phyloP scores from a whole-genome alignment of 2,113 vertebrate genomes.

The Pipra filicauda region DNA sequence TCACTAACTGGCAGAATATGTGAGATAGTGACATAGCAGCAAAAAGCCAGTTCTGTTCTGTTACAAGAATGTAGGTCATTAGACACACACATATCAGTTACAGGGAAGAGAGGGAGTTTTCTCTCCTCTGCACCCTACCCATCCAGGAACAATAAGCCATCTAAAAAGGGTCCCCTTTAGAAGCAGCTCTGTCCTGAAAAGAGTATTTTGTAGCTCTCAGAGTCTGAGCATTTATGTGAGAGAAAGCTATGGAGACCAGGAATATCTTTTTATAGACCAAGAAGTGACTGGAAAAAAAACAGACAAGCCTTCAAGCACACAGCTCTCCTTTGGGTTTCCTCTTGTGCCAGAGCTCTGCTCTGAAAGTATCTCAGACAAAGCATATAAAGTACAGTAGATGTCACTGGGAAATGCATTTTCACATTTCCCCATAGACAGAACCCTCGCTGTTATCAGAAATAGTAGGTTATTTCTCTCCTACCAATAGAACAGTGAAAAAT shows the following conservation, averaged over 20 bases:
- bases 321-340: constrained; percentile 9
- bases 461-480: not conserved
- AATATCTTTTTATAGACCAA: not conserved
- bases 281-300: not conserved
- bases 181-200: not conserved
- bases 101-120: not conserved
- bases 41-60: not conserved
- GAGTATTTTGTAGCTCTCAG: not conserved
- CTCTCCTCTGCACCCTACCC: not conserved
- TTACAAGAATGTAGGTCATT: not conserved
- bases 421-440: not conserved
- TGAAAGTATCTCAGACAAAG: not conserved
- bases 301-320: not conserved
- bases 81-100: not conserved
- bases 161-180: not conserved
- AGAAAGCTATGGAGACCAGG: not conserved
- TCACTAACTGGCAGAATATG: constrained; percentile 1
- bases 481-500: not conserved
- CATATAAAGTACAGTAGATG: not conserved
- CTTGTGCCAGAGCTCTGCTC: not conserved
- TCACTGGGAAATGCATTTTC: not conserved
- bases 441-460: not conserved
- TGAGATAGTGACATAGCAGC: not conserved
- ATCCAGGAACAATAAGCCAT: not conserved
- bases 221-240: not conserved